Evolutionary conservation across 2,888 invertebrate genomes (phyloP).

Genomic region (Agrotis segetum): DNA sequence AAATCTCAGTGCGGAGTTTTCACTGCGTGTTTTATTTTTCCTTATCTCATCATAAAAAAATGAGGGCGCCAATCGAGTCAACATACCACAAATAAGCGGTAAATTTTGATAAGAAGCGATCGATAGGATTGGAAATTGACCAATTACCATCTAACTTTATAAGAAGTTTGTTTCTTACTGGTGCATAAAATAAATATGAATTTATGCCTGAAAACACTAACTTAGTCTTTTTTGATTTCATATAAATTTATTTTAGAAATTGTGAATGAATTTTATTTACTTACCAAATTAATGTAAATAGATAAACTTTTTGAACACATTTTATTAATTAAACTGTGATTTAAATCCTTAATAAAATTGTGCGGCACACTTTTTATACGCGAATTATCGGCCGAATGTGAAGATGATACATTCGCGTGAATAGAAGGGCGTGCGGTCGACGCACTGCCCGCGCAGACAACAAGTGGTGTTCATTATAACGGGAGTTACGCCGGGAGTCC

Average conservation of each 20-base stretch:
- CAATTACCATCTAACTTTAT: neutral
- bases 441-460: conserved; percentile 90
- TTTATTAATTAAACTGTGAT: conserved; percentile 73
- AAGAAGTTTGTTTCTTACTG: neutral
- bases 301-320: conserved; percentile 84
- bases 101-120: conserved; percentile 58
- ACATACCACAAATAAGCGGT: conserved; percentile 38
- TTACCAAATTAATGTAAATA: conserved; percentile 83
- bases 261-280: conserved; percentile 59
- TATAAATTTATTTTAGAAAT: neutral
- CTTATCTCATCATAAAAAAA: conserved; percentile 44
- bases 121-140: conserved; percentile 45
- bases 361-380: conserved; percentile 82
- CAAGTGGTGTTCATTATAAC: conserved; percentile 89
- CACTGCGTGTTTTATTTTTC: conserved; percentile 1
- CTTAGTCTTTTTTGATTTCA: neutral
- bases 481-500: conserved; percentile 88
- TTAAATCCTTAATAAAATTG: conserved; percentile 72
- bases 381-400: conserved; percentile 83
- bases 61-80: conserved; percentile 40
- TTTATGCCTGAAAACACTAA: neutral
- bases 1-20: neutral
- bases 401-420: conserved; percentile 88
- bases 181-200: neutral
- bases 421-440: conserved; percentile 89